phyloP scores from a whole-genome alignment of 2,888 invertebrate species.

The Mactromeris polynyma region DNA sequence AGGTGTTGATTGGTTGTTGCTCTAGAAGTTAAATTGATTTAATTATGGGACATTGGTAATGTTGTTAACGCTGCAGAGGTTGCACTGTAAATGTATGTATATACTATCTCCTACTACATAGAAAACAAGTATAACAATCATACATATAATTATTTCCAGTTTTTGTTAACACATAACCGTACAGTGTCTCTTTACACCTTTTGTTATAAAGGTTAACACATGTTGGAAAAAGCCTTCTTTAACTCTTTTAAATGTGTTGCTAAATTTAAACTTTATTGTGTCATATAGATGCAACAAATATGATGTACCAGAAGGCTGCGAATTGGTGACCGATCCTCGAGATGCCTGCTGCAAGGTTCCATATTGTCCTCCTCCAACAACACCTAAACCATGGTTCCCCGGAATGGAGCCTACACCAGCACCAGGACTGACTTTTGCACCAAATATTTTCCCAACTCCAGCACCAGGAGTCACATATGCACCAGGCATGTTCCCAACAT shows the following conservation, averaged over 20 bases:
- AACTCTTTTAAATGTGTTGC: not conserved
- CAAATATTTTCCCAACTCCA: conserved; percentile 68
- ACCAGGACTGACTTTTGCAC: conserved; percentile 69
- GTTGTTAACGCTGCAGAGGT: too few relatives aligned
- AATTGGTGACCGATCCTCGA: conserved; percentile 70
- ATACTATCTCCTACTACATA: too few relatives aligned
- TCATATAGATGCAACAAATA: conserved; percentile 69
- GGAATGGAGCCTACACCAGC: conserved; percentile 70
- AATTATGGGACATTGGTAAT: too few relatives aligned
- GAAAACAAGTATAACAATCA: too few relatives aligned
- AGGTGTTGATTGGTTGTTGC: too few relatives aligned
- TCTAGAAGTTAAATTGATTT: too few relatives aligned
- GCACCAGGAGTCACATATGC: conserved; percentile 55
- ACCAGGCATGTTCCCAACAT: conserved; percentile 66
- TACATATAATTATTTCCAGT: too few relatives aligned
- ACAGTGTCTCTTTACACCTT: too few relatives aligned
- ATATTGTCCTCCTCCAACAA: conserved; percentile 60
- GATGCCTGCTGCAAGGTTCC: conserved; percentile 74
- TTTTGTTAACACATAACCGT: too few relatives aligned
- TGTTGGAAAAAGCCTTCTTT: too few relatives aligned
- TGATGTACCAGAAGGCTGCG: conserved; percentile 66
- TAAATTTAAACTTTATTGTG: not conserved
- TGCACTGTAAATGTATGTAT: too few relatives aligned
- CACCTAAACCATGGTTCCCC: conserved; percentile 63
- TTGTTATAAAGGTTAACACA: too few relatives aligned